Conservation (phyloP, 92 coral and sea anemone genomes). For the Parazoanthus swiftii region DNA sequence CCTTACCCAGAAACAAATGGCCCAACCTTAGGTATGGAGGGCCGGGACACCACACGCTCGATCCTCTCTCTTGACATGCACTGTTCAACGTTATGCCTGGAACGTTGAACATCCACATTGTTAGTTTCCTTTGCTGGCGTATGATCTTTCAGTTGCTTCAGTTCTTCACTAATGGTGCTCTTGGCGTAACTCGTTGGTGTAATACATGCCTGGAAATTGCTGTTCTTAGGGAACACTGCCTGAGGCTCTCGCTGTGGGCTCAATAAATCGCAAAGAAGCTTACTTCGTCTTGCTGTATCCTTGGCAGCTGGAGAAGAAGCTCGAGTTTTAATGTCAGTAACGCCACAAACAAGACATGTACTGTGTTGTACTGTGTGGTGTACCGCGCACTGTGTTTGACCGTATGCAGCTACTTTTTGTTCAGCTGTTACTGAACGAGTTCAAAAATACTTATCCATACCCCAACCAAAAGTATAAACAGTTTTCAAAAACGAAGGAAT, state of each 20-base stretch:
- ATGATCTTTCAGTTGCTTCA: conserved; percentile 17
- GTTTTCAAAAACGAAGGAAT: no score
- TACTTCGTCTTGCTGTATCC: conserved; percentile 33
- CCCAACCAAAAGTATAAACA: no score
- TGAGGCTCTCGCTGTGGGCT: conserved; percentile 56
- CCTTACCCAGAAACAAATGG: conserved; percentile 57
- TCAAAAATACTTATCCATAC: no score
- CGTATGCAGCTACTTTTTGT: no score
- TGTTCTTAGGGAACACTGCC: conserved; percentile 58
- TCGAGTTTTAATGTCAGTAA: not conserved
- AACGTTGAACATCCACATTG: conserved; percentile 10
- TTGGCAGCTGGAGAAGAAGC: conserved; percentile 8
- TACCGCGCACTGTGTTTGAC: no score
- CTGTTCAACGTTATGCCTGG: conserved; percentile 19
- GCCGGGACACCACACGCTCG: conserved; percentile 50
- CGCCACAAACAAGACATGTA: no score
- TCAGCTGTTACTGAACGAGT: no score
- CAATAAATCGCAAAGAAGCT: conserved; percentile 27
- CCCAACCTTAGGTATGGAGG: conserved; percentile 68
- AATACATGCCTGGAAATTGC: conserved; percentile 77
- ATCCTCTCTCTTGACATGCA: conserved; percentile 35
- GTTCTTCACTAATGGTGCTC: conserved; percentile 57
- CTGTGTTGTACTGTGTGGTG: no score
- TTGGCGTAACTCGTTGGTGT: conserved; percentile 74
- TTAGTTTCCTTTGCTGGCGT: conserved; percentile 12